Evolutionary conservation across 2,888 invertebrate genomes (phyloP).

Genomic region (Callinectes sapidus): DNA sequence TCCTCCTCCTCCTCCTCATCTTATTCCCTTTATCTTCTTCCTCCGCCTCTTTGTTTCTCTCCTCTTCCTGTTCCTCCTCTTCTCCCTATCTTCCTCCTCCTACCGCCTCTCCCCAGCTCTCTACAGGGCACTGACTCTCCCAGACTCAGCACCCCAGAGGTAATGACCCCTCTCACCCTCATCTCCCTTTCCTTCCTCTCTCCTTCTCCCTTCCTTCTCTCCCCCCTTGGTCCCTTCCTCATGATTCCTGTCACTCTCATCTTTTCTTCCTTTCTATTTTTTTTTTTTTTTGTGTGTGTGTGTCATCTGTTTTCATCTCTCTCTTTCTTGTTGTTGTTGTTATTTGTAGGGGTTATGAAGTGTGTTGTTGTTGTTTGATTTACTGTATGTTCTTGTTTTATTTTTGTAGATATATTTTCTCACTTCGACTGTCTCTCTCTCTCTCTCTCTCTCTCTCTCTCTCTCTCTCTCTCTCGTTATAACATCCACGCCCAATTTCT

Average conservation of each 20-base stretch:
- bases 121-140: neutral
- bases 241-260: neutral
- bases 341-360: too few species aligned
- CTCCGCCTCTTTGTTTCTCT: neutral
- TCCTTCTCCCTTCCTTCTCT: neutral
- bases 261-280: neutral
- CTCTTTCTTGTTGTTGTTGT: neutral
- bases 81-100: neutral
- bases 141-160: neutral
- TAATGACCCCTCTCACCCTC: constrained; percentile 13
- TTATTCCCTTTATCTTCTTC: neutral
- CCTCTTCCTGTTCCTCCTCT: neutral
- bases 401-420: too few species aligned
- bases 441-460: constrained; percentile 7
- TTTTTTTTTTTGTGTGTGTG: too few species aligned
- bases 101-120: neutral
- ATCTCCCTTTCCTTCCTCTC: neutral
- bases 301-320: neutral
- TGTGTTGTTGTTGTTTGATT: too few species aligned
- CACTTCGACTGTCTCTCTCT: too few species aligned
- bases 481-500: neutral
- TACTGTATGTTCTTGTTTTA: too few species aligned
- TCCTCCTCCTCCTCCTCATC: neutral
- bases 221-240: neutral
- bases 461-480: constrained; percentile 26